Base-by-base conservation (phyloP, 2,113 vertebrate species). In the Hippopotamus amphibius region DNA sequence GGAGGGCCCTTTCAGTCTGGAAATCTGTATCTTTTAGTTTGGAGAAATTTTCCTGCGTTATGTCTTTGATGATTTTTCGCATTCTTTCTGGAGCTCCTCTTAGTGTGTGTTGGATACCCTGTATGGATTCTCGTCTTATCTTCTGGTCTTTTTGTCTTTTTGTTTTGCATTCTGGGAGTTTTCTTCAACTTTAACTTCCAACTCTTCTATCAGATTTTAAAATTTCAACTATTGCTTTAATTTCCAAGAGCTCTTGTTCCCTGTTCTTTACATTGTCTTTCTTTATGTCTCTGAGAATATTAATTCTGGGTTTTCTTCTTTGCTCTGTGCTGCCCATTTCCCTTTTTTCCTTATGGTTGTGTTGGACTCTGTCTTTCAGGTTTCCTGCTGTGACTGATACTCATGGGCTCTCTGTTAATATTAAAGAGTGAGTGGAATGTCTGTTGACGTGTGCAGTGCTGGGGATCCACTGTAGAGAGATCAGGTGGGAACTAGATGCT, bases 141-240 rank as follows among this genome's bases (percentile, higher is more conserved):
- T 81, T 76, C 63, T 76, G 6, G 53, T 37, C 50, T 94, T 95
- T 68, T 88, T 83, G 33, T 37, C 77, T 94, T 95, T 68, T 85
- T 83, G 15, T 72, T 90, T 90, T 86, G 30, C 21, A 65, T 53
- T 53, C 74, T 85, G 12, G 5, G 8, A 41, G 41, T 81, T 85
- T 63, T 65, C 7, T 57, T 92, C 30, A 77, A 26, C 48, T 87
- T 74, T 83, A n/a, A 66, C 46, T 85, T 96, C 28, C 13, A 91
- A 48, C 16, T 26, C n/a, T 84, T 50, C 16, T 63, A 5, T 66
- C 65, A 50, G 30, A 48, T 89, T 96, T 92, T 19, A 57, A 77
- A 77, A 50, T 57, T 71, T 81, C 57, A 89, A 6, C 24, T 55
- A 16, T 65, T 53, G 50, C 41, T 93, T 91, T 84, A 92, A 57